These are phyloP conservation scores for Sebastes fasciatus DNA, from an alignment of 2,113 vertebrate genomes.

Conservation along the genomic window DNA sequence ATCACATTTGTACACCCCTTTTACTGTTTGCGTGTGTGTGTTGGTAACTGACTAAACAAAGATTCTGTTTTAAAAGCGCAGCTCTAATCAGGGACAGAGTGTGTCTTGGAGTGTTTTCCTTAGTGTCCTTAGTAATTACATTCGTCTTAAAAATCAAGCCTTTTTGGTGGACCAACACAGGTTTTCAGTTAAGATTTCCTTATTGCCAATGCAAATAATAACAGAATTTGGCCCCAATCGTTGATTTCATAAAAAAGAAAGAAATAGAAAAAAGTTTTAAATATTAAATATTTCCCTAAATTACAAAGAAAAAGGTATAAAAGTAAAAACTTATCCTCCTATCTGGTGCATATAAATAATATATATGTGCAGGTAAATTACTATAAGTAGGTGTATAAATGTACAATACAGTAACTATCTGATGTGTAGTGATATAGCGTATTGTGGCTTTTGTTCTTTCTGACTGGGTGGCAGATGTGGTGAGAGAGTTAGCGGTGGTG, in stretches of 20 bases:
- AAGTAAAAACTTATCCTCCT: too few species aligned
- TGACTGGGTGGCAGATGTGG: constrained; percentile 3
- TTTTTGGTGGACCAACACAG: too few species aligned
- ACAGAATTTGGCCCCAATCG: neutral
- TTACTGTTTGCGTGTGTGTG: too few species aligned
- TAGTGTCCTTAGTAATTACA: too few species aligned
- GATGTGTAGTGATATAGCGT: neutral
- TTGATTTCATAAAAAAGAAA: neutral
- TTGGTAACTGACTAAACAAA: too few species aligned
- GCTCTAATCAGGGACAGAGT: too few species aligned
- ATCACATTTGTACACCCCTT: too few species aligned
- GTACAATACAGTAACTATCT: neutral
- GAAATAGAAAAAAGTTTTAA: neutral
- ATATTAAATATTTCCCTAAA: neutral
- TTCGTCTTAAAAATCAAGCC: too few species aligned
- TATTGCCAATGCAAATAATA: neutral
- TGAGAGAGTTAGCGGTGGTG: neutral
- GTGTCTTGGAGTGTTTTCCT: too few species aligned
- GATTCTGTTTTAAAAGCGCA: too few species aligned
- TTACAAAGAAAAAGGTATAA: neutral
- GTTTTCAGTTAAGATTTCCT: too few species aligned
- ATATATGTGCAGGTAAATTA: neutral
- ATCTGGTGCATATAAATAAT: neutral
- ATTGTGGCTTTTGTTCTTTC: too few species aligned
- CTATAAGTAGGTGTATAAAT: neutral